Evolutionary conservation across 2,797 vertebrate genomes (phyloP).

Genomic region (Natrix natrix): DNA sequence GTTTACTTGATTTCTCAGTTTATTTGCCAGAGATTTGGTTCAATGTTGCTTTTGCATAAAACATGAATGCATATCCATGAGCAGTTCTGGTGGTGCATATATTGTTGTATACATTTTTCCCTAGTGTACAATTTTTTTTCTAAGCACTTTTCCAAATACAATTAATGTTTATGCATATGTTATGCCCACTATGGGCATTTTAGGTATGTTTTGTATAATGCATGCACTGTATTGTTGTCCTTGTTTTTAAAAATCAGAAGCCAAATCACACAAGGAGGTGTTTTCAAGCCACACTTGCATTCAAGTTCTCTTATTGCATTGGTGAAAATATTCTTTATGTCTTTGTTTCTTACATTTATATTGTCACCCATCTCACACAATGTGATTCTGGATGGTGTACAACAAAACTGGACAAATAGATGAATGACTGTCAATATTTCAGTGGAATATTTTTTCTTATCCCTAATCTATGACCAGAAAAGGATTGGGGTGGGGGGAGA

Average conservation of each 20-base stretch:
- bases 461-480: neutral
- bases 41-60: neutral
- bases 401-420: neutral
- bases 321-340: neutral
- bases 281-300: neutral
- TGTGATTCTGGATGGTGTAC: neutral
- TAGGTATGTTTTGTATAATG: neutral
- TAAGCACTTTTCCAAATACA: neutral
- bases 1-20: neutral
- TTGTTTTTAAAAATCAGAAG: neutral
- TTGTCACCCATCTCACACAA: neutral
- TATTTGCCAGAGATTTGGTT: neutral
- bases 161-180: neutral
- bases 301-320: neutral
- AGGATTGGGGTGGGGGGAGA: neutral
- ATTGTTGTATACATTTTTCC: neutral
- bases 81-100: neutral
- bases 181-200: neutral
- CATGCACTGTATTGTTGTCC: neutral
- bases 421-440: neutral
- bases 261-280: neutral
- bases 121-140: neutral
- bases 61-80: neutral
- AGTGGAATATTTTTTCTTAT: neutral
- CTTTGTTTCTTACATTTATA: neutral